Evolutionary conservation across 1,140 invertebrate genomes (phyloP).

Genomic region (Pachyrhynchus sulphureomaculatus): DNA sequence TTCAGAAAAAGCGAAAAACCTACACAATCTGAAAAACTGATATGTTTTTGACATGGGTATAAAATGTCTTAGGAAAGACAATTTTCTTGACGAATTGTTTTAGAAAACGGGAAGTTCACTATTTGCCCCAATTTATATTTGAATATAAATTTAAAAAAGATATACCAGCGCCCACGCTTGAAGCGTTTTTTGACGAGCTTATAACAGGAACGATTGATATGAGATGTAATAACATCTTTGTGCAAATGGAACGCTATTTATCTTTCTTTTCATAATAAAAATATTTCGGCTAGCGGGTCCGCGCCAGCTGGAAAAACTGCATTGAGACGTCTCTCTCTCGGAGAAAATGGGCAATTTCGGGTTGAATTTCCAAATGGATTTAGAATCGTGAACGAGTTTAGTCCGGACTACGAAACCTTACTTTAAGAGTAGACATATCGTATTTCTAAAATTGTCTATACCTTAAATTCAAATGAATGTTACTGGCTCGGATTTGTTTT

Average conservation of each 20-base stretch:
- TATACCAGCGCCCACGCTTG: neutral
- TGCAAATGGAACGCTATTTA: conserved; percentile 25
- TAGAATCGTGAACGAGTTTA: conserved; percentile 12
- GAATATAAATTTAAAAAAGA: conserved; percentile 19
- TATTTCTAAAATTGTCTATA: neutral
- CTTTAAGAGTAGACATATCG: neutral
- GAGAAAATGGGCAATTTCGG: conserved; percentile 28
- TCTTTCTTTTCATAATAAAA: conserved; percentile 28
- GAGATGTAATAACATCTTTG: conserved; percentile 28
- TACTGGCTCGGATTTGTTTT: too few species aligned
- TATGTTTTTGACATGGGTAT: too few species aligned
- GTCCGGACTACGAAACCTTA: neutral
- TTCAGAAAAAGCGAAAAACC: too few species aligned
- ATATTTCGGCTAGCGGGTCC: conserved; percentile 2
- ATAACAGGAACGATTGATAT: conserved; percentile 25
- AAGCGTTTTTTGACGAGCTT: conserved; percentile 29
- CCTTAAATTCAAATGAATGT: too few species aligned
- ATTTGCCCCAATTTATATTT: conserved; percentile 21
- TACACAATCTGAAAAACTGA: too few species aligned
- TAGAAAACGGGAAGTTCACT: conserved; percentile 6
- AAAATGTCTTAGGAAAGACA: neutral
- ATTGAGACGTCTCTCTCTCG: conserved; percentile 16
- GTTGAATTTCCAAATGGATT: conserved; percentile 18
- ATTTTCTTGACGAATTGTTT: conserved; percentile 17
- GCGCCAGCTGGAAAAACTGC: conserved; percentile 23